Evolutionary conservation across 2,113 vertebrate species (phyloP), one percentile per base, ranked within the genome.

Genomic region (Dicentrarchus labrax): DNA sequence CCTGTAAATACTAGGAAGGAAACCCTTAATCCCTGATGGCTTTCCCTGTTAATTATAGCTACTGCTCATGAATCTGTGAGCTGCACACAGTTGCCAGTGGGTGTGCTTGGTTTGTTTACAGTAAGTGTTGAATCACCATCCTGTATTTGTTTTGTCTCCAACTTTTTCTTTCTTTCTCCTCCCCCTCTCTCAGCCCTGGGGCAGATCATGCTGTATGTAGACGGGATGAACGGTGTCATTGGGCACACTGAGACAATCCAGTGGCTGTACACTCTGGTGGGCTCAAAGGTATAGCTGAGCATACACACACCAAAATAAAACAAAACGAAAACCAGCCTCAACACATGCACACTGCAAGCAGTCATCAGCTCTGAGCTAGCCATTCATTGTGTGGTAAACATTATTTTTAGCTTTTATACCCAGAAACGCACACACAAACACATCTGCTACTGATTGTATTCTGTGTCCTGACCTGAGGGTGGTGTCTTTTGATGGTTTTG

Each of bases 191-290:
- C 84, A 99, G 98, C 98, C 86, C 93, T 99, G 90, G 98, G 98
- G 38, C 98, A 99, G 93, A 99, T 99, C 92, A 99, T 99, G 98
- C 95, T 99, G 57, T 99, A 99, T 50, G 98, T 99, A 0, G 98
- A 99, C 80, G 98, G 98, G 73, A 99, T 99, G 98, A 99, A 99
- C 66, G 98, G 98, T 36, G 97, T 99, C 71, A 98, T 98, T 78
- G 95, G 95, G 88, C 97, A 99, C 83, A 94, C 90, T 36, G 97
- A 99, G 95, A 97, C 96, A 19, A 96, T 99, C 90, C 96, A 98
- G 82, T 99, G 98, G 98, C 95, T 99, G 24, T 99, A 99, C 85
- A 95, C 96, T 0, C 97, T 99, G 30, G 96, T 97, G 68, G 98
- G 97, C 41, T 98, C 98, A 54, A 99, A 99, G 98, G 98, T 99